phyloP scores from a whole-genome alignment of 2,113 vertebrate genomes.

The Anarhynchus alexandrinus region DNA sequence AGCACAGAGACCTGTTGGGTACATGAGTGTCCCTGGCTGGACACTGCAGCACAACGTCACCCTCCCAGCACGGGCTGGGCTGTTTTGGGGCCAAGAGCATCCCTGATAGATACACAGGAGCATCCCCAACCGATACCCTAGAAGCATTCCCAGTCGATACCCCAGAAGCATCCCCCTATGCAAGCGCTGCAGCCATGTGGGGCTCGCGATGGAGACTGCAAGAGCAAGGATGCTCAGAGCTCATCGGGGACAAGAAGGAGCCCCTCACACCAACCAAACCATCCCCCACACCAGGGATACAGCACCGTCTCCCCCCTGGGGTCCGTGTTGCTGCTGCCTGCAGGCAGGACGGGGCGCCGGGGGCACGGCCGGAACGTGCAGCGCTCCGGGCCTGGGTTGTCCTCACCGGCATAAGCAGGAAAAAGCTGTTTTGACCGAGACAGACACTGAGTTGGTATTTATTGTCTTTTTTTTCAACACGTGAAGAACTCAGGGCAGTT shows the following conservation, averaged over 20 bases:
- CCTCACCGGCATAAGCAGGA: slow-evolving; percentile 41
- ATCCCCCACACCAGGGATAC: rapidly evolving
- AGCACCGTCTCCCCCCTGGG: rapidly evolving
- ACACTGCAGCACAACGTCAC: rapidly evolving
- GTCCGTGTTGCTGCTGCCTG: rapidly evolving
- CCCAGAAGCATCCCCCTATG: not conserved
- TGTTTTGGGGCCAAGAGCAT: not conserved
- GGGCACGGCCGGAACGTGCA: not conserved
- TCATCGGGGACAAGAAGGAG: rapidly evolving
- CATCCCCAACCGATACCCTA: too few relatives aligned
- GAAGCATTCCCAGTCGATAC: not conserved
- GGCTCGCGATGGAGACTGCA: rapidly evolving
- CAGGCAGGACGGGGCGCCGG: rapidly evolving
- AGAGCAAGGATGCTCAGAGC: not conserved
- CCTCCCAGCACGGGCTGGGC: not conserved
- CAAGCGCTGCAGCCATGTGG: rapidly evolving
- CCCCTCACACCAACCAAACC: not conserved
- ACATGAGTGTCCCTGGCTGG: rapidly evolving
- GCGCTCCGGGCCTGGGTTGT: not conserved
- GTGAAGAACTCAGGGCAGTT: not conserved
- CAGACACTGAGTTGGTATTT: slow-evolving; percentile 34
- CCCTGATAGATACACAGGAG: rapidly evolving
- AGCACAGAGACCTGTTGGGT: not conserved
- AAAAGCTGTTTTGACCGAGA: slow-evolving; percentile 30
- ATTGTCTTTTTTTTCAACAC: not conserved